Conservation (phyloP, 2,888 invertebrate species). For the Mimachlamys varia region DNA sequence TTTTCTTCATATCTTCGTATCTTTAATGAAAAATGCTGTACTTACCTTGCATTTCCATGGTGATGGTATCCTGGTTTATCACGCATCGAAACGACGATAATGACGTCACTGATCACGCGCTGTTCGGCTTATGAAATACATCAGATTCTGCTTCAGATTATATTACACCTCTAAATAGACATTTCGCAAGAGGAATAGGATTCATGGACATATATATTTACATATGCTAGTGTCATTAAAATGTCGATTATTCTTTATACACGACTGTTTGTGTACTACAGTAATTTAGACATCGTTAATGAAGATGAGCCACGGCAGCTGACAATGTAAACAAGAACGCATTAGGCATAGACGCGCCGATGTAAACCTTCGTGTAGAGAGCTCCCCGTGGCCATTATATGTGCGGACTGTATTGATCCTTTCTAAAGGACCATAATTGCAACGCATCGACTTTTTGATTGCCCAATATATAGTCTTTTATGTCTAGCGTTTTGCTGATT, state of each 20-base stretch:
- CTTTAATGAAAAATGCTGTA: neutral
- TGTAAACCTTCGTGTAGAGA: neutral
- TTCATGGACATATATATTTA: neutral
- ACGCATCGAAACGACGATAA: neutral
- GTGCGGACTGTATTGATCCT: neutral
- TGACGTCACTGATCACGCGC: neutral
- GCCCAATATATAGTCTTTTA: neutral
- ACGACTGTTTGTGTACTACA: neutral
- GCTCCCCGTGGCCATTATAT: neutral
- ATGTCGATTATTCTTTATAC: neutral
- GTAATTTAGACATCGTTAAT: neutral
- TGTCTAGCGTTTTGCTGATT: neutral
- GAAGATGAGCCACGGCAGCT: neutral
- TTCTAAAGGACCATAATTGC: neutral
- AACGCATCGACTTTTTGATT: neutral
- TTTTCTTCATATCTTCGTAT: too few species aligned
- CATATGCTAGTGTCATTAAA: neutral
- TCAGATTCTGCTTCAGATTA: neutral
- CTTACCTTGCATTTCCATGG: conserved; percentile 24
- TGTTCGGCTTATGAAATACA: neutral
- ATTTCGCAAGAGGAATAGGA: neutral
- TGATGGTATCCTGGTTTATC: neutral
- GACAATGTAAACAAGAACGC: neutral
- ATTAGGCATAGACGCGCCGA: neutral
- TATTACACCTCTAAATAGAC: neutral